Evolutionary conservation across 2,888 invertebrate species (phyloP).

Genomic region (Camponotus fellah): DNA sequence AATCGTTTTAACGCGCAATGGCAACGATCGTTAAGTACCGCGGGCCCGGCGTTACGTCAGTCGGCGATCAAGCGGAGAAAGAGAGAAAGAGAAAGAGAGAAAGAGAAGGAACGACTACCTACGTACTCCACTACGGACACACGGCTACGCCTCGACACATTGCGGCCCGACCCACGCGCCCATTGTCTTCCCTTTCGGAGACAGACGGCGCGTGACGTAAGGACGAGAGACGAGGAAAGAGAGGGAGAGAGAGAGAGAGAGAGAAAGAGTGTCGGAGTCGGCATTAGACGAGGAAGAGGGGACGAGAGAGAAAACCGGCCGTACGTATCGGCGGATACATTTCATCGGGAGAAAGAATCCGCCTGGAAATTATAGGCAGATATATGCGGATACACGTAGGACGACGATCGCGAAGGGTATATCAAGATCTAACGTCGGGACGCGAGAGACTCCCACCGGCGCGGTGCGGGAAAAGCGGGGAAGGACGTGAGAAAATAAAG

Average conservation of each 20-base stretch:
- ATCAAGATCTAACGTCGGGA: constrained; percentile 53
- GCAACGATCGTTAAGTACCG: constrained; percentile 79
- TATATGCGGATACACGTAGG: constrained; percentile 72
- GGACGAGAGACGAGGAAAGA: constrained; percentile 58
- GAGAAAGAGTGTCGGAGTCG: constrained; percentile 36
- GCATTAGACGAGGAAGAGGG: neutral
- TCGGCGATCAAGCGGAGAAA: constrained; percentile 68
- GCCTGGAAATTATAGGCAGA: constrained; percentile 74
- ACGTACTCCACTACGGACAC: constrained; percentile 62
- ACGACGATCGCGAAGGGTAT: constrained; percentile 55
- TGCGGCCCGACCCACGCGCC: constrained; percentile 84
- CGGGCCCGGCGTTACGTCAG: constrained; percentile 75
- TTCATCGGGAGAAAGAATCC: constrained; percentile 67
- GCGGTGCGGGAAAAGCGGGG: constrained; percentile 10
- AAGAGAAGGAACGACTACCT: constrained; percentile 66
- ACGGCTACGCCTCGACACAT: constrained; percentile 80
- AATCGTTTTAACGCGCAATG: constrained; percentile 80
- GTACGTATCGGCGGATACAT: constrained; percentile 69
- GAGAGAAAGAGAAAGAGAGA: constrained; percentile 34
- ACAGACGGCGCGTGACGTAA: constrained; percentile 71
- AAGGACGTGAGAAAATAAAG: constrained; percentile 53
- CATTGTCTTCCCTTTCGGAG: constrained; percentile 82
- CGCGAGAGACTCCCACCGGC: constrained; percentile 26
- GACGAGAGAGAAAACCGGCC: constrained; percentile 33
- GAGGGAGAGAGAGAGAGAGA: constrained; percentile 55